Conservation (phyloP, 2,113 vertebrate species). For the Theristicus caerulescens region DNA sequence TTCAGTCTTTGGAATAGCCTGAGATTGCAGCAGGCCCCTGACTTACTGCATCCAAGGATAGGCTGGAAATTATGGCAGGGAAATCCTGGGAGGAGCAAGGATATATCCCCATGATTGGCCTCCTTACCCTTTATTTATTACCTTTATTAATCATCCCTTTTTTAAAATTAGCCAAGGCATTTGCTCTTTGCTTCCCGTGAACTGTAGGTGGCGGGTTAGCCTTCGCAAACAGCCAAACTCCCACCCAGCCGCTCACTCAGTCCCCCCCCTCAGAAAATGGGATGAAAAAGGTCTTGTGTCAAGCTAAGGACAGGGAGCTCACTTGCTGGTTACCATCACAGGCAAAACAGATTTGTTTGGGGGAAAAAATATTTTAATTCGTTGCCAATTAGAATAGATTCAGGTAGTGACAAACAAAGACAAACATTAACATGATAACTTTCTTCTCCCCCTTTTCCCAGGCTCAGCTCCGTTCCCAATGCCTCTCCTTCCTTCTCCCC, state of each 20-base stretch:
- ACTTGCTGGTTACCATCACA: background rate
- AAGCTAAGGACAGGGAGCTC: background rate
- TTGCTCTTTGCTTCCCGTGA: background rate
- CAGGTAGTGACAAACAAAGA: background rate
- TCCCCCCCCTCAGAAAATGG: background rate
- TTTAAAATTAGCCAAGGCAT: background rate
- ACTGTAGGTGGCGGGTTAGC: background rate
- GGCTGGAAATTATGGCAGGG: background rate
- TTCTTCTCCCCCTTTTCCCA: background rate
- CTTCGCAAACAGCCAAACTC: background rate
- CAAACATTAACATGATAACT: background rate
- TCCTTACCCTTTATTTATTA: background rate
- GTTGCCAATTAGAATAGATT: background rate
- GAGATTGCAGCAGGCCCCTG: rapidly evolving
- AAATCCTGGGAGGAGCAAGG: background rate
- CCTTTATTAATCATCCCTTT: background rate
- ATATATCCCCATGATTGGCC: too few relatives aligned
- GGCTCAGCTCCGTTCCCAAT: background rate
- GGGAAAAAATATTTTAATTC: background rate
- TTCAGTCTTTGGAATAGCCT: background rate
- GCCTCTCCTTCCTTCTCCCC: background rate
- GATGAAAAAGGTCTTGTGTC: background rate
- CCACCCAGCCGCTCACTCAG: background rate
- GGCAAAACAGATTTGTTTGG: background rate
- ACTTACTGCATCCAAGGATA: rapidly evolving